Base-by-base conservation (phyloP, 2,888 invertebrate genomes). In the Melipona bicolor region DNA sequence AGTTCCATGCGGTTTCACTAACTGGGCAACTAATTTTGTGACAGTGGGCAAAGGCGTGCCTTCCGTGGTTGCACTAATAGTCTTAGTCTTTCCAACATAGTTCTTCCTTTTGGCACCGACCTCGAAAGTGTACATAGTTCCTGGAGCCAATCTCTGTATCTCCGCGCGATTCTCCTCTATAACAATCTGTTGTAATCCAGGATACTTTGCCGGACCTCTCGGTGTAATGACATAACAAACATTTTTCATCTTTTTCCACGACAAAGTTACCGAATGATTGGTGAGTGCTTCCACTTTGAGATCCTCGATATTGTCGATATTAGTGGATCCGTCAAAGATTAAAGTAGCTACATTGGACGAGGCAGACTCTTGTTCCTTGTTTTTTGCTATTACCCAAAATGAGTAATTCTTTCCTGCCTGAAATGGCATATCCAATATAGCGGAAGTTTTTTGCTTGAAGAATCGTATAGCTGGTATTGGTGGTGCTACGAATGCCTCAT, bases 321-420 rank as follows among this genome's bases (percentile, higher is more conserved):
- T 96, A 0, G 96, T 96, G 21, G 96, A 95, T 0, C 96, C 96
- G 90, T 97, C 97, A 92, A 97, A 97, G 0, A 94, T 94, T 19
- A 97, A 92, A 11, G 94, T 95, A 11, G 95, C 95, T 3, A 96
- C 95, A 24, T 95, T 95, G 0, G 97, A 97, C 0, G 95, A 95
- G 6, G 95, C 94, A 0, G 97, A 97, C 56, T 96, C 95, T 90
- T 95, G 95, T 1, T 95, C 95, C 24, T 95, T 95, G 93, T 97
- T 97, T 64, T 95, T 95, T 0, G 97, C 97, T 11, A 96, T 95
- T 11, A 97, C 97, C 96, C 97, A 97, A 94, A 97, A 97, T 0
- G 96, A 96, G 93, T 97, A 97, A 83, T 96, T 96, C 21, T 93
- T 92, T 24, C 96, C 95, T 21, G 96, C 94, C 64, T 95, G 95